Percentiles rank a stretch among this genome's conserved stretches.
Conservation (phyloP, 2,888 invertebrate genomes). For the Eupithecia insigniata region DNA sequence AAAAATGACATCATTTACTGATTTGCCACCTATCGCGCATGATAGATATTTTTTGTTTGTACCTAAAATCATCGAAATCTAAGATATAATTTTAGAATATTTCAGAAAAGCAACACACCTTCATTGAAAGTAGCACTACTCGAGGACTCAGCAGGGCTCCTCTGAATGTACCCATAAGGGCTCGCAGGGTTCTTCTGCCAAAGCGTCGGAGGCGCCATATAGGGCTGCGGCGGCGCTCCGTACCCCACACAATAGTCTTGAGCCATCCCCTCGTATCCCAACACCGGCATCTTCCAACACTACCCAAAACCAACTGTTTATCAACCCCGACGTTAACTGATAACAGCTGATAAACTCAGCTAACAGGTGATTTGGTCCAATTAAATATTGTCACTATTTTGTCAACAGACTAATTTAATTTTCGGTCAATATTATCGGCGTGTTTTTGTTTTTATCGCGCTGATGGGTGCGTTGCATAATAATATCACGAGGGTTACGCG, state of each 20-base stretch:
- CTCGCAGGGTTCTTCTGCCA: slow-evolving; percentile 70
- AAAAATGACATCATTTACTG: slow-evolving; percentile 38
- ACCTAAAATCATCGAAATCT: not conserved
- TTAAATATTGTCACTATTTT: slow-evolving; percentile 53
- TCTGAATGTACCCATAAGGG: slow-evolving; percentile 58
- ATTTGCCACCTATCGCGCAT: slow-evolving; percentile 3
- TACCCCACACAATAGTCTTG: slow-evolving; percentile 73
- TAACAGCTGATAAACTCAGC: slow-evolving; percentile 53
- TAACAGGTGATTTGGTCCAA: slow-evolving; percentile 68
- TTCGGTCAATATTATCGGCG: slow-evolving; percentile 50
- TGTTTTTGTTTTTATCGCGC: slow-evolving; percentile 71
- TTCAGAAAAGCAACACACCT: slow-evolving; percentile 59
- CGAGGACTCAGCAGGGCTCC: slow-evolving; percentile 51
- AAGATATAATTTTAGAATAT: not conserved
- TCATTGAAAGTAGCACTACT: slow-evolving; percentile 39
- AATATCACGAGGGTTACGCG: slow-evolving; percentile 57
- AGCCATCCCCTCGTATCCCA: slow-evolving; percentile 70
- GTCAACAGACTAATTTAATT: slow-evolving; percentile 42
- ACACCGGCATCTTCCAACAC: slow-evolving; percentile 74
- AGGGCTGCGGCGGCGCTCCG: slow-evolving; percentile 56
- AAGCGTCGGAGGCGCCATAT: slow-evolving; percentile 56
- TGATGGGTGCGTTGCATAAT: slow-evolving; percentile 49
- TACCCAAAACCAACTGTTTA: slow-evolving; percentile 58
- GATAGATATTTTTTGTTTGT: not conserved
- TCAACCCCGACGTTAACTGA: slow-evolving; percentile 54